Conservation (phyloP, 1,140 invertebrate genomes). For the Zaprionus africanus region DNA sequence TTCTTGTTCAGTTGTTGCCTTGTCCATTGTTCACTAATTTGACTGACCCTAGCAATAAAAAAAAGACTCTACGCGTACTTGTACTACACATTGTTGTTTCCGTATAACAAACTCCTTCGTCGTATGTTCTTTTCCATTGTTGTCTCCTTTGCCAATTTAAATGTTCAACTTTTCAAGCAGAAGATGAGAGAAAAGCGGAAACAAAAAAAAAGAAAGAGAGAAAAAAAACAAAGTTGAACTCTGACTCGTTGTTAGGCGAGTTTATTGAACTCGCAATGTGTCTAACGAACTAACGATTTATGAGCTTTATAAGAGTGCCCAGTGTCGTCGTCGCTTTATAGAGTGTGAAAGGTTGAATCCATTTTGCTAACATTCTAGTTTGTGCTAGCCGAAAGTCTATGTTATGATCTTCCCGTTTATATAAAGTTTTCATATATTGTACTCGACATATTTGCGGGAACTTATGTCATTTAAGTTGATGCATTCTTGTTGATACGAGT, state of each 20-base stretch:
- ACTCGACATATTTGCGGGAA: background rate
- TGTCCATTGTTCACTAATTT: slow-evolving; percentile 67
- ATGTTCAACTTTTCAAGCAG: slow-evolving; percentile 35
- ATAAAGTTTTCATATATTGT: background rate
- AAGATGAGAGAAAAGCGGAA: slow-evolving; percentile 59
- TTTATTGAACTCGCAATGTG: slow-evolving; percentile 64
- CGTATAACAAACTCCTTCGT: slow-evolving; percentile 33
- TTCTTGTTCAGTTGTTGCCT: slow-evolving; percentile 21
- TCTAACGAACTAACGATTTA: slow-evolving; percentile 37
- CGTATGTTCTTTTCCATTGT: slow-evolving; percentile 37
- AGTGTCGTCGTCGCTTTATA: slow-evolving; percentile 31
- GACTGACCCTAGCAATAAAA: slow-evolving; percentile 58
- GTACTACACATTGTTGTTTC: slow-evolving; percentile 27
- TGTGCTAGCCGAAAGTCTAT: background rate
- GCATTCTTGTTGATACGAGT: background rate
- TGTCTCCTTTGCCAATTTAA: slow-evolving; percentile 64
- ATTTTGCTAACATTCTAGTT: slow-evolving; percentile 18
- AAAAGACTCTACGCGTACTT: slow-evolving; percentile 6
- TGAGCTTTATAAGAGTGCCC: slow-evolving; percentile 7
- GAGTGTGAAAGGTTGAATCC: slow-evolving; percentile 61
- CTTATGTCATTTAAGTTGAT: background rate
- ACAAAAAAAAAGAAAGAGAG: slow-evolving; percentile 52
- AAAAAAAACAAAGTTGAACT: slow-evolving; percentile 63
- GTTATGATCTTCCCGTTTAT: background rate
- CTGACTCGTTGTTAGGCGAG: slow-evolving; percentile 44